Evolutionary conservation across 2,888 invertebrate genomes (phyloP).

Genomic region (Microplitis manilae): DNA sequence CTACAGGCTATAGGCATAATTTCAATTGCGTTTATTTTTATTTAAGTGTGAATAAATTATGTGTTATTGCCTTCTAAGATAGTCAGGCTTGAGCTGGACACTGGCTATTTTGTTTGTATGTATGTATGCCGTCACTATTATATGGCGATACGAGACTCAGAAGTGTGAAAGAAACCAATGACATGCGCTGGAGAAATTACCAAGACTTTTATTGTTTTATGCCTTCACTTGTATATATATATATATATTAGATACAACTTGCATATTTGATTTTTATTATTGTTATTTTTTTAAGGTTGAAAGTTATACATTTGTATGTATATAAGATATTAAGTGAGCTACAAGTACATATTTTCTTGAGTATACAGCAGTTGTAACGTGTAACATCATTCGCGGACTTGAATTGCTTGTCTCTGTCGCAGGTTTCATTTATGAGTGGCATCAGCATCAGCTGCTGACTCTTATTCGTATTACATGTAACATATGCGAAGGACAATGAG

Average conservation of each 20-base stretch:
- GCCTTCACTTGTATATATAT: conserved; percentile 5
- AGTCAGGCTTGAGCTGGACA: not conserved
- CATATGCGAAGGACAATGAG: not conserved
- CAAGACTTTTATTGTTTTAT: conserved; percentile 44
- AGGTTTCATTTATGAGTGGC: conserved; percentile 45
- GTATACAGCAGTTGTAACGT: conserved; percentile 35
- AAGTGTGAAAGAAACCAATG: conserved; percentile 49
- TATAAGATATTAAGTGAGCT: conserved; percentile 5
- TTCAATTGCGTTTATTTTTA: not conserved
- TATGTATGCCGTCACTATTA: conserved; percentile 23
- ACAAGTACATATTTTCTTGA: not conserved
- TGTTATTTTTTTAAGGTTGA: not conserved
- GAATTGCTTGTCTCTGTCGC: conserved; percentile 42
- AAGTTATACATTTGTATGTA: not conserved
- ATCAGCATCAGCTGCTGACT: conserved; percentile 30
- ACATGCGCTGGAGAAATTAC: conserved; percentile 42
- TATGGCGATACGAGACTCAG: not conserved
- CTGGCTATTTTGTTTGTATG: not conserved
- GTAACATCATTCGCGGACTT: conserved; percentile 56
- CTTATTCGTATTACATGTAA: not conserved
- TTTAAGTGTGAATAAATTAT: not conserved
- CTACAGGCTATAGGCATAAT: not conserved
- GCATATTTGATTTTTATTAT: conserved; percentile 10
- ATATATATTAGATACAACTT: conserved; percentile 5
- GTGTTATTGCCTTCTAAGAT: not conserved